phyloP scores from a whole-genome alignment of 1,140 invertebrate genomes.

The Drosophila sechellia region DNA sequence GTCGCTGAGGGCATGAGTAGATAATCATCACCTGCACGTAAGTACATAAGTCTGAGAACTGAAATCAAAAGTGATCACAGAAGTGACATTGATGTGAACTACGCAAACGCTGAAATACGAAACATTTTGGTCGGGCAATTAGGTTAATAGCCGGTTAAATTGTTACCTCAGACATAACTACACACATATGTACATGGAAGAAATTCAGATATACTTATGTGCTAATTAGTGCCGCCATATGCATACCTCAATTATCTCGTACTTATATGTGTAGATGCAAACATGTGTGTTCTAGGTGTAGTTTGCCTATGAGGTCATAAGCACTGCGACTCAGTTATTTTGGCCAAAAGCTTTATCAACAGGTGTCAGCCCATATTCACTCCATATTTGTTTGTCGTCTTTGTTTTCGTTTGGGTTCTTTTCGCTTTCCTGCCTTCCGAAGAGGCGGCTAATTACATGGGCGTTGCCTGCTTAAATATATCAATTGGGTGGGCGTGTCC shows the following conservation, averaged over 20 bases:
- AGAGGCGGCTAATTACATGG: slow-evolving; percentile 47
- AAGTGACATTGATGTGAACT: slow-evolving; percentile 52
- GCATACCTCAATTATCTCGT: slow-evolving; percentile 25
- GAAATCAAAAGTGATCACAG: slow-evolving; percentile 31
- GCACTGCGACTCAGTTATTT: slow-evolving; percentile 39
- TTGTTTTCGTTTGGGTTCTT: slow-evolving; percentile 15
- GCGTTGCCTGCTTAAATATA: slow-evolving; percentile 30
- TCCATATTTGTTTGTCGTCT: slow-evolving; percentile 13
- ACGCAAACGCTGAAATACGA: slow-evolving; percentile 18
- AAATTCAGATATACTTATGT: slow-evolving; percentile 47
- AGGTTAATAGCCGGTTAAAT: slow-evolving; percentile 62
- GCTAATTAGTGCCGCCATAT: slow-evolving; percentile 35
- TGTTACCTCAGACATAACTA: slow-evolving; percentile 27
- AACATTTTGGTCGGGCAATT: slow-evolving; percentile 60
- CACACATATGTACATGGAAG: slow-evolving; percentile 18
- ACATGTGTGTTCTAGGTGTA: slow-evolving; percentile 23
- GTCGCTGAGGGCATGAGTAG: neutral
- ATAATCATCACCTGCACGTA: slow-evolving; percentile 48
- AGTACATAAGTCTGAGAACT: slow-evolving; percentile 27
- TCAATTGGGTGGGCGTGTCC: slow-evolving; percentile 33
- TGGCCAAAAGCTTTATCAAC: slow-evolving; percentile 33
- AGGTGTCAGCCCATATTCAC: slow-evolving; percentile 36
- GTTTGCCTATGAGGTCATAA: slow-evolving; percentile 50
- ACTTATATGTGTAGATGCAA: neutral
- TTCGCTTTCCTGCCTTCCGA: neutral